phyloP scores from a whole-genome alignment of 2,113 vertebrate genomes.

The Scalopus aquaticus region DNA sequence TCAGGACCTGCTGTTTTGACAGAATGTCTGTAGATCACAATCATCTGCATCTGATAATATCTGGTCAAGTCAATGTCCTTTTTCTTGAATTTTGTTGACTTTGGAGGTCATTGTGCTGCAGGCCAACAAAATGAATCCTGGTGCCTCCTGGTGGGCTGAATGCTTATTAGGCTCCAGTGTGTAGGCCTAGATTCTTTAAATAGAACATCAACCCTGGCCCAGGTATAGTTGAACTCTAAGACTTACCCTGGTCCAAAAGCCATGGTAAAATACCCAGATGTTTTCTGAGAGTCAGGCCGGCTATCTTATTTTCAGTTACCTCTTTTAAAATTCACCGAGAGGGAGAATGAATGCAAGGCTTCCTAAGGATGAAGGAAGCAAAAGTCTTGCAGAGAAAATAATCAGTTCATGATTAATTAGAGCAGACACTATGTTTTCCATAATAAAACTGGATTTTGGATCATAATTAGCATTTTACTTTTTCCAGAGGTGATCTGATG shows the following conservation, averaged over 20 bases:
- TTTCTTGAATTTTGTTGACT: background rate
- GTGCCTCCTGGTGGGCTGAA: background rate
- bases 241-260: background rate
- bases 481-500: background rate
- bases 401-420: conserved; percentile 1
- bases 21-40: background rate
- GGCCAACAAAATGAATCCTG: background rate
- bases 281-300: background rate
- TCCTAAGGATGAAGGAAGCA: background rate
- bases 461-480: background rate
- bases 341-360: background rate
- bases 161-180: background rate
- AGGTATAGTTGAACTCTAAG: background rate
- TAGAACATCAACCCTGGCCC: background rate
- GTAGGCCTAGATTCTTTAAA: background rate
- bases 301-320: background rate
- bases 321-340: conserved; percentile 1
- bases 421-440: background rate
- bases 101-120: background rate
- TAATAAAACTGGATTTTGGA: background rate
- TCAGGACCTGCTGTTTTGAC: background rate
- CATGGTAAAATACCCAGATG: background rate
- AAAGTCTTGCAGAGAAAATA: background rate
- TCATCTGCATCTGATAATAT: background rate
- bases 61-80: background rate